A percentile compares a stretch with the other conserved stretches of the same genome.
Evolutionary conservation across 2,888 invertebrate genomes (phyloP).

Genomic region (Nephrotoma flavescens): DNA sequence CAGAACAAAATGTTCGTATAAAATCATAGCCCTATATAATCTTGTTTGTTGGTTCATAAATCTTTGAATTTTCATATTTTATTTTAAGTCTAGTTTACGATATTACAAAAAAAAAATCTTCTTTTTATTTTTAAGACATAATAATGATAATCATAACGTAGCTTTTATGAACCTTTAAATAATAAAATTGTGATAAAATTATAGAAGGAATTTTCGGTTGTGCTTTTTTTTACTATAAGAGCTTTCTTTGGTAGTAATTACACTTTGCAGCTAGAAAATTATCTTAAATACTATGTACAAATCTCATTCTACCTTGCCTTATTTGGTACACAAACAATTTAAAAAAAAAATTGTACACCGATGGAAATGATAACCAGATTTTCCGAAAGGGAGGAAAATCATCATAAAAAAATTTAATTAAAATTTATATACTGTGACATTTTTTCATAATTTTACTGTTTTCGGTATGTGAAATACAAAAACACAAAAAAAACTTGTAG

Average conservation of each 20-base stretch:
- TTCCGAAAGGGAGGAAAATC: not conserved
- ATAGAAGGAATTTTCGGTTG: not conserved
- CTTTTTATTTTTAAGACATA: not conserved
- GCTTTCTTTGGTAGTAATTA: not conserved
- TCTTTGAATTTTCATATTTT: not conserved
- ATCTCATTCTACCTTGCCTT: not conserved
- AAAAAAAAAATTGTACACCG: not conserved
- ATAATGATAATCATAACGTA: not conserved
- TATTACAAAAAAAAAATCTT: not conserved
- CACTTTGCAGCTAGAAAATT: not conserved
- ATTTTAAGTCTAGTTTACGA: not conserved
- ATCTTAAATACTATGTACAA: not conserved
- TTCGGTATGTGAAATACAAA: not conserved
- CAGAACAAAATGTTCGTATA: not conserved
- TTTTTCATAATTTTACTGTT: not conserved
- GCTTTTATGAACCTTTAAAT: not conserved
- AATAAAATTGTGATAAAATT: not conserved
- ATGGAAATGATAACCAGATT: not conserved
- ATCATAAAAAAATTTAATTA: not conserved
- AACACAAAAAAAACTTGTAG: not conserved
- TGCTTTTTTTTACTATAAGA: not conserved
- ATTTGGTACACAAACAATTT: not conserved
- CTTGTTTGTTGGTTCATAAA: not conserved
- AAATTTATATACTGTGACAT: not conserved
- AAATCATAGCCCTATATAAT: not conserved